Evolutionary conservation across 2,113 vertebrate genomes (phyloP), one percentile per base, ranked within the genome.

Genomic region (Cyprinodon tularosa): DNA sequence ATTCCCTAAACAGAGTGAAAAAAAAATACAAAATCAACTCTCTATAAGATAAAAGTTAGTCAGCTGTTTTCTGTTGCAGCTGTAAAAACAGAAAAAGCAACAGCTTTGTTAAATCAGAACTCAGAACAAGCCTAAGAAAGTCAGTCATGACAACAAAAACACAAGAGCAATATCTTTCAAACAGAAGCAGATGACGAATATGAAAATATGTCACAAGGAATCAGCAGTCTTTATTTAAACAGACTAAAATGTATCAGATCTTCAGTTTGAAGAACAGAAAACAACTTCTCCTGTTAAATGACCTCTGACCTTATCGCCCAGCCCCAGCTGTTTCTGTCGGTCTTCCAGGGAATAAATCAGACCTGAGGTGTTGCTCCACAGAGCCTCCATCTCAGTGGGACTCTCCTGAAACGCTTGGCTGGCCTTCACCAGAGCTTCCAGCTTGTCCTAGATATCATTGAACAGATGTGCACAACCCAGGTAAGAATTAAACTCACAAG

Each of bases 341-440:
- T 96, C 92, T 66, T 97, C 94, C 82, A 98, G 91, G 0, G 96
- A 97, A 89, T 94, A 97, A 76, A 98, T 94, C 62, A 80, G 94
- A 40, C 92, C 84, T 0, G 93, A 94, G 4, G 96, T 96, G 74
- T 64, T 88, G 83, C 94, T 89, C 97, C 96, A 97, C 68, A 97
- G 91, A 8, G 83, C 78, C 76, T 93, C 87, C 84, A 96, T 94
- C 83, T 94, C 94, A 39, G 87, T 66, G 0, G 95, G 93, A 48
- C 92, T 89, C 47, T 96, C 94, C 81, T 93, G 88, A 50, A 95
- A 96, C 0, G 96, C 96, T 90, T 93, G 81, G 72, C 96, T 97
- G 62, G 93, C 93, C 91, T 88, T 94, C 71, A 98, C 91, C 84
- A 98, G 84, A 50, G 93, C 92, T 50, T 96, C 93, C 86, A 98